Conservation (phyloP, 1,140 invertebrate species). For the Drosophila orosa region DNA sequence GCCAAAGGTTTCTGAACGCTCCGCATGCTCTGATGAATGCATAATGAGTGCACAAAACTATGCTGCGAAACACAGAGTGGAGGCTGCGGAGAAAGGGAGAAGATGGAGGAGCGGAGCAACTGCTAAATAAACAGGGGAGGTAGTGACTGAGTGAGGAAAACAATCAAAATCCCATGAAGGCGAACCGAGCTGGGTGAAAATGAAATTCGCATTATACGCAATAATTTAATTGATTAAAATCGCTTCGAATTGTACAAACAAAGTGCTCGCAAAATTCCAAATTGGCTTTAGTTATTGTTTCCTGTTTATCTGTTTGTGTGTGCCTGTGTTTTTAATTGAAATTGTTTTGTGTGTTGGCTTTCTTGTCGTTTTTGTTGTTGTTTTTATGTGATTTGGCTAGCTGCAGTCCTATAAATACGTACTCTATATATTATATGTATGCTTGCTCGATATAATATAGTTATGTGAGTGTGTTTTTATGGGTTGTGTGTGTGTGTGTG, state of each 20-base stretch:
- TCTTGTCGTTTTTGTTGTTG: conserved; percentile 12
- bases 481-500: conserved; percentile 24
- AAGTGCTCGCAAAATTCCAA: conserved; percentile 31
- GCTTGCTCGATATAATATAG: conserved; percentile 49
- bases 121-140: conserved; percentile 23
- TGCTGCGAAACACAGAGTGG: not conserved
- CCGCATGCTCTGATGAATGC: conserved; percentile 37
- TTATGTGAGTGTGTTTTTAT: conserved; percentile 27
- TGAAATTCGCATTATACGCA: conserved; percentile 17
- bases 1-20: conserved; percentile 40
- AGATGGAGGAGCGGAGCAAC: not conserved
- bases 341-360: conserved; percentile 45
- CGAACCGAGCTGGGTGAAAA: conserved; percentile 7
- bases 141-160: conserved; percentile 1
- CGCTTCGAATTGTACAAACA: conserved; percentile 35
- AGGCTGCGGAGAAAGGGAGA: not conserved
- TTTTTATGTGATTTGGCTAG: conserved; percentile 34
- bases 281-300: conserved; percentile 49
- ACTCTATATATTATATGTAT: conserved; percentile 46
- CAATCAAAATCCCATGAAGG: conserved; percentile 27
- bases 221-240: conserved; percentile 48
- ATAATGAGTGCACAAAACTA: conserved; percentile 31
- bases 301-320: conserved; percentile 12
- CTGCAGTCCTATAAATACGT: conserved; percentile 58
- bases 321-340: conserved; percentile 53